phyloP scores from a whole-genome alignment of 2,888 invertebrate species.

The Drosophila neotestacea region DNA sequence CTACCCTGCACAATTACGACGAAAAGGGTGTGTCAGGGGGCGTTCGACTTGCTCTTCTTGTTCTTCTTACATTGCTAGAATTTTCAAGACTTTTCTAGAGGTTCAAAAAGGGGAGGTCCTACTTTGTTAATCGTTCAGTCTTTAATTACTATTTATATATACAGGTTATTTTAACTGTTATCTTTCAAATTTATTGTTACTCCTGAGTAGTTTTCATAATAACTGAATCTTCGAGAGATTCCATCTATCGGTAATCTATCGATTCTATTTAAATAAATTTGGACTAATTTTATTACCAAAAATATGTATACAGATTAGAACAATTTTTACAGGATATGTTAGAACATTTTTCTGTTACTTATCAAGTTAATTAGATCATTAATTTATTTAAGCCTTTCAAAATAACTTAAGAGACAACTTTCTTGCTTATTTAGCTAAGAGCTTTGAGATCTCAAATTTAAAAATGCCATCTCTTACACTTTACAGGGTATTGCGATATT shows the following conservation, averaged over 20 bases:
- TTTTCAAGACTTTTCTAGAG: slow-evolving; percentile 1
- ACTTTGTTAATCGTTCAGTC: background rate
- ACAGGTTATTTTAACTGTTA: background rate
- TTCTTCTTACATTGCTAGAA: background rate
- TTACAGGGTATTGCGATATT: background rate
- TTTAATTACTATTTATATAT: background rate
- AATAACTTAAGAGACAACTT: too few species aligned
- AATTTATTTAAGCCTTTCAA: too few species aligned
- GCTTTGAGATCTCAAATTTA: background rate
- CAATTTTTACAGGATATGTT: background rate
- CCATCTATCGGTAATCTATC: too few species aligned
- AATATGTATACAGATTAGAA: too few species aligned
- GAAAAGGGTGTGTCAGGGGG: slow-evolving; percentile 18
- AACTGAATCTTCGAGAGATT: background rate
- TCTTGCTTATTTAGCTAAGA: too few species aligned
- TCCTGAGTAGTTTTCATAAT: background rate
- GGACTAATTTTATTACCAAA: too few species aligned
- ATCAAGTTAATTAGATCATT: too few species aligned
- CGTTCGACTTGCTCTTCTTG: background rate
- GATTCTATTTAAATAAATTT: too few species aligned
- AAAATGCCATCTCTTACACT: background rate
- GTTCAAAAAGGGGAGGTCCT: background rate
- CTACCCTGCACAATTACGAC: slow-evolving; percentile 26
- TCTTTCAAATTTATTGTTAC: background rate
- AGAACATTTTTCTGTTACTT: too few species aligned